Percentiles rank a stretch among this genome's conserved stretches.
Evolutionary conservation across 2,888 invertebrate genomes (phyloP).

Genomic region (Acronicta leporina): DNA sequence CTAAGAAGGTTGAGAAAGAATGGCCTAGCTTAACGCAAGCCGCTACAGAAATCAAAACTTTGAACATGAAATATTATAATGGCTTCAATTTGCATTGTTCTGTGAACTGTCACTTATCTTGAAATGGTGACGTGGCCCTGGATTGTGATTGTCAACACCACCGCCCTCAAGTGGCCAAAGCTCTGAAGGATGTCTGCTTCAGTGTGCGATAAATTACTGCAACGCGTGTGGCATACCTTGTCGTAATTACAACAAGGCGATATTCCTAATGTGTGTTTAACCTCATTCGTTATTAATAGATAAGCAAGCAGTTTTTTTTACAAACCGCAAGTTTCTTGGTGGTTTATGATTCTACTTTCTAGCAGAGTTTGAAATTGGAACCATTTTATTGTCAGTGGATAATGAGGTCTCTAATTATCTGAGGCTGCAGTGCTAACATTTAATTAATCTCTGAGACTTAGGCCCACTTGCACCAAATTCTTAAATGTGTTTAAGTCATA

Average conservation of each 20-base stretch:
- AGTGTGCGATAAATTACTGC: constrained; percentile 39
- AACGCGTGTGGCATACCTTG: constrained; percentile 42
- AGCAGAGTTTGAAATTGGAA: background rate
- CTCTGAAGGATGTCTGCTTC: constrained; percentile 25
- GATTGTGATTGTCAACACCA: constrained; percentile 38
- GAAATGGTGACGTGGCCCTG: constrained; percentile 18
- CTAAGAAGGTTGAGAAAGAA: no score
- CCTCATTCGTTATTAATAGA: constrained; percentile 3
- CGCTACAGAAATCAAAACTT: no score
- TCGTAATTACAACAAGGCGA: constrained; percentile 4
- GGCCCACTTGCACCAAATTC: no score
- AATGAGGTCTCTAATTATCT: no score
- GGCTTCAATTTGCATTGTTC: constrained; percentile 8
- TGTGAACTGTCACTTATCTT: constrained; percentile 30
- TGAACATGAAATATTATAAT: background rate
- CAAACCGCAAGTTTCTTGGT: background rate
- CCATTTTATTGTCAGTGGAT: background rate
- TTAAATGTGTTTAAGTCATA: no score
- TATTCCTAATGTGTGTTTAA: constrained; percentile 14
- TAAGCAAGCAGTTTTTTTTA: background rate
- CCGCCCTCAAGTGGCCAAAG: constrained; percentile 35
- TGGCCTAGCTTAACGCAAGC: no score
- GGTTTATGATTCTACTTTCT: background rate
- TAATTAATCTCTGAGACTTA: no score
- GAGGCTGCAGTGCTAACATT: no score